Percentiles rank a stretch among this genome's conserved stretches.
These are phyloP conservation scores for Corapipo altera DNA, from an alignment of 2,113 vertebrate species.

Conservation along the genomic window DNA sequence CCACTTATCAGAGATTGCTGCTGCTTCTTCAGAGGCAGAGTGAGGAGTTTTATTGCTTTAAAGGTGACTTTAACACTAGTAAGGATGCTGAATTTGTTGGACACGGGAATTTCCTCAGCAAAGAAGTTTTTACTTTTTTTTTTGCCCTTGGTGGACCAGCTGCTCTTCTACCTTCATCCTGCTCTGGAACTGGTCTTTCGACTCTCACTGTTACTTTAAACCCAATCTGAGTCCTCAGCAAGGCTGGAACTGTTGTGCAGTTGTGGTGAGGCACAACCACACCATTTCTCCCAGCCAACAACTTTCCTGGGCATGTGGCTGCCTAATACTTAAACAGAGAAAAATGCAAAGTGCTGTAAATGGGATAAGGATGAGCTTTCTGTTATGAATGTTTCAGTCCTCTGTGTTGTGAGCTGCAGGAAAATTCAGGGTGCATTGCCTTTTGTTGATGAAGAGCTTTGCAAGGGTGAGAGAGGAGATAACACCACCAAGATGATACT, in stretches of 20 bases:
- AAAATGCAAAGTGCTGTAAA: not conserved
- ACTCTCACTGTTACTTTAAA: not conserved
- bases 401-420: not conserved
- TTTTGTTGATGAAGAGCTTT: not conserved
- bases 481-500: not conserved
- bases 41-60: not conserved
- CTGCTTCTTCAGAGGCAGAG: conserved; percentile 33
- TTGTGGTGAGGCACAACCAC: not conserved
- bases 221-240: not conserved
- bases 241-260: not conserved
- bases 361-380: not conserved
- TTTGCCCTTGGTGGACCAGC: not conserved
- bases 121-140: not conserved
- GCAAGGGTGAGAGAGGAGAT: not conserved
- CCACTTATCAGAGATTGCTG: not conserved
- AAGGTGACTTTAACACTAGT: not conserved
- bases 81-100: not conserved
- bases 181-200: not conserved
- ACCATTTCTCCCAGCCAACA: accelerated
- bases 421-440: not conserved
- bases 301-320: not conserved
- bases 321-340: not conserved
- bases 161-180: not conserved
- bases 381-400: not conserved
- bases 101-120: not conserved